Evolutionary conservation across 2,888 invertebrate genomes (phyloP), one percentile per base, ranked within the genome.

Genomic region (Epicampocera succincta): DNA sequence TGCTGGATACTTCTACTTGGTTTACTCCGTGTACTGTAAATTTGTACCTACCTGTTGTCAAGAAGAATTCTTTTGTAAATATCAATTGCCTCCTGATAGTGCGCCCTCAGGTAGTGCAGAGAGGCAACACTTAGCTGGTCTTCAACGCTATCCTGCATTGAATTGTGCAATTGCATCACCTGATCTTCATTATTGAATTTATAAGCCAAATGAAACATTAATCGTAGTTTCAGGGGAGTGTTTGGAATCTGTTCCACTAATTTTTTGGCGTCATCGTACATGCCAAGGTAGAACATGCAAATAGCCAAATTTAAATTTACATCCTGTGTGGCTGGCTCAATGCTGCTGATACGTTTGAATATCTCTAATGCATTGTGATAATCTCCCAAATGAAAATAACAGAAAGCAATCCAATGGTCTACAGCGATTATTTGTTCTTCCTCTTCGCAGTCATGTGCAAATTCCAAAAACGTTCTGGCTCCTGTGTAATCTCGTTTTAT

Each of bases 61-160:
- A 98, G 91, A 13, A 99, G 92, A 69, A 99, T 93, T 80, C 97
- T 94, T 91, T 99, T 99, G 90, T 99, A 99, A 84, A 99, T 97
- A 90, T 99, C 99, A 82, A 99, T 98, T 56, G 99, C 99, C 90
- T 99, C 99, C 90, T 99, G 98, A 90, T 99, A 99, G 91, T 99
- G 99, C 6, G 97, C 96, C 71, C 99, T 93, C 73, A 99, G 92
- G 89, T 98, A 99, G 90, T 99, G 99, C 85, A 99, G 96, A 0
- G 99, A 97, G 0, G 99, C 99, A 71, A 99, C 91, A 86, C 98
- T 97, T 46, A 99, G 93, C 90, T 99, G 98, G 92, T 99, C 99
- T 90, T 99, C 98, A 0, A 98, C 93, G 8, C 96, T 94, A 87
- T 98, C 97, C 73, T 96, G 95, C 44, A 99, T 92, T 44, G 95